Evolutionary conservation across 2,888 invertebrate species (phyloP).

Genomic region (Leptura quadrifasciata): DNA sequence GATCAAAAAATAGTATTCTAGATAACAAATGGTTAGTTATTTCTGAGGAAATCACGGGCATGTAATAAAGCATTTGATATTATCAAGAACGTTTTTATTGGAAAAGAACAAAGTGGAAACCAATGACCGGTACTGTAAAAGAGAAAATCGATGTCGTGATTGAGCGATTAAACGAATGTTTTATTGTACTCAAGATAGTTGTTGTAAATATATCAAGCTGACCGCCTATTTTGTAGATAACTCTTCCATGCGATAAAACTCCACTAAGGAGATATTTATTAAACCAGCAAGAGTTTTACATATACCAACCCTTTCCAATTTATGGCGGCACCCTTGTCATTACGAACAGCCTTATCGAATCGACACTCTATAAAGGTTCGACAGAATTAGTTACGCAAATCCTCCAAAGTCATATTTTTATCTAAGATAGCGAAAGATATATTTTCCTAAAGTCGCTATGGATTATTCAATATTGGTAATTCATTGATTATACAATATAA

Average conservation of each 20-base stretch:
- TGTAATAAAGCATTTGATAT: conserved; percentile 62
- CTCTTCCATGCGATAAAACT: conserved; percentile 19
- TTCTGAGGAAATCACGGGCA: conserved; percentile 54
- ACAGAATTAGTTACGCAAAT: not conserved
- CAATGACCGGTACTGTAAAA: conserved; percentile 60
- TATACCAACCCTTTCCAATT: conserved; percentile 30
- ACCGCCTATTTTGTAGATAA: conserved; percentile 45
- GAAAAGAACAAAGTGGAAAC: conserved; percentile 64
- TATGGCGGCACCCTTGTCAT: conserved; percentile 18
- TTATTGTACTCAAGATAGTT: conserved; percentile 61
- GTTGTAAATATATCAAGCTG: conserved; percentile 60
- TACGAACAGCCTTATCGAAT: conserved; percentile 18
- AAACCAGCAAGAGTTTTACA: conserved; percentile 30
- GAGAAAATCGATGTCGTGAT: conserved; percentile 62
- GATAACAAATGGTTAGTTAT: conserved; percentile 63
- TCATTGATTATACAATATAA: too few species aligned
- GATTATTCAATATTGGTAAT: not conserved
- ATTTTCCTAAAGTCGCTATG: not conserved
- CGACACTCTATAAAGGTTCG: not conserved
- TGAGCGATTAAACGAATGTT: conserved; percentile 62
- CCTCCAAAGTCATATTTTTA: not conserved
- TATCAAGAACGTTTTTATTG: conserved; percentile 62
- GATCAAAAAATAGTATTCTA: conserved; percentile 57
- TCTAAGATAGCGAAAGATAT: not conserved
- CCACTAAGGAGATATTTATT: conserved; percentile 23